A percentile compares a stretch with the other conserved stretches of the same genome.
Conservation (phyloP, 1,140 invertebrate species). For the Temnothorax longispinosus region DNA sequence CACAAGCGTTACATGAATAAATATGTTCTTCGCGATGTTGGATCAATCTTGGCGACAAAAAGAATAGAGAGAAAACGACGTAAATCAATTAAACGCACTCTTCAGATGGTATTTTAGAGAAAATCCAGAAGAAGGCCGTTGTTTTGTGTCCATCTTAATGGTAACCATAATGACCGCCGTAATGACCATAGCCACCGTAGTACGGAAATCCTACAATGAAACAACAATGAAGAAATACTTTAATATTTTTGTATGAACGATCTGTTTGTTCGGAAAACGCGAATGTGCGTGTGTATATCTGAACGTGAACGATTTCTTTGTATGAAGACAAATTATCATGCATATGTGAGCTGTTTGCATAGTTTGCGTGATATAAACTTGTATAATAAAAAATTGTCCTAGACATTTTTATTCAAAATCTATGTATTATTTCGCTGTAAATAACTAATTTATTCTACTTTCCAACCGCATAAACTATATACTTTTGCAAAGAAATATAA, state of each 20-base stretch:
- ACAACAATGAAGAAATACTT: constrained; percentile 38
- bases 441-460: background rate
- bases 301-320: constrained; percentile 33
- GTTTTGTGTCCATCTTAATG: constrained; percentile 44
- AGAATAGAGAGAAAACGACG: constrained; percentile 1
- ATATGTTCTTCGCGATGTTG: background rate
- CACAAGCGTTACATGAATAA: background rate
- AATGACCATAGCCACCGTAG: constrained; percentile 74
- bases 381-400: constrained; percentile 13
- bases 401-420: background rate
- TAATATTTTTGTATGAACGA: constrained; percentile 4
- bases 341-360: background rate
- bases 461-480: background rate
- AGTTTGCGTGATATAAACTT: constrained; percentile 4
- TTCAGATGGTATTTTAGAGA: background rate
- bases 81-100: constrained; percentile 2
- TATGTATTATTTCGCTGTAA: background rate
- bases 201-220: constrained; percentile 69
- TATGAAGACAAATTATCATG: constrained; percentile 8
- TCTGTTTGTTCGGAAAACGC: background rate
- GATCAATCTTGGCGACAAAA: constrained; percentile 1
- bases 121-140: constrained; percentile 19
- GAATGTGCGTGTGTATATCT: background rate
- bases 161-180: constrained; percentile 45
- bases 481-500: background rate